Evolutionary conservation across 2,113 vertebrate genomes (phyloP).

Genomic region (Rhea americana): DNA sequence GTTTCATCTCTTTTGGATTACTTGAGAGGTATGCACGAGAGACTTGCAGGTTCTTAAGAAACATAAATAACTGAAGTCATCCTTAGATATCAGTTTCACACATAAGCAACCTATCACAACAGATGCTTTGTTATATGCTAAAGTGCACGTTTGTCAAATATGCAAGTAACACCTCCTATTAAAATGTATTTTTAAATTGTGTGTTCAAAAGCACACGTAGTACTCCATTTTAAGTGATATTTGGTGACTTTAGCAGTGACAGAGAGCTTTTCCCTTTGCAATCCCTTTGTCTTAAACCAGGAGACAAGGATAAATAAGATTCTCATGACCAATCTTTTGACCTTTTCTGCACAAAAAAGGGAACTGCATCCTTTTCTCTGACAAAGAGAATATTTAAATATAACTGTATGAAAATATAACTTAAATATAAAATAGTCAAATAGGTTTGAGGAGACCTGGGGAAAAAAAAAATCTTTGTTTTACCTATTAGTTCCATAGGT

Average conservation of each 20-base stretch:
- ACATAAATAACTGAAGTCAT: not conserved
- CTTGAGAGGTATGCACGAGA: constrained; percentile 25
- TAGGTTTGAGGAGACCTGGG: constrained; percentile 77
- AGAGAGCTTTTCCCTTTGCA: constrained; percentile 32
- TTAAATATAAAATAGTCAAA: constrained; percentile 85
- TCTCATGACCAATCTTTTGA: constrained; percentile 44
- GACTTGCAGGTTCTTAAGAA: constrained; percentile 1
- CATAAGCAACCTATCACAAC: not conserved
- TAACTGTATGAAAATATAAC: constrained; percentile 85
- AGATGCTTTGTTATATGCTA: constrained; percentile 33
- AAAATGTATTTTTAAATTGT: not conserved
- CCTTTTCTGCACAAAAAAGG: constrained; percentile 47
- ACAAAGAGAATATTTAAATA: constrained; percentile 82
- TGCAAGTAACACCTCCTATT: not conserved
- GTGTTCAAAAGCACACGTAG: not conserved
- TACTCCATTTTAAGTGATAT: constrained; percentile 7
- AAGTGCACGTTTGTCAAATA: constrained; percentile 30
- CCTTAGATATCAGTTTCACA: not conserved
- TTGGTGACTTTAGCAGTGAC: constrained; percentile 32
- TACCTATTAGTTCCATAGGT: constrained; percentile 75
- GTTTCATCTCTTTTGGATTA: not conserved
- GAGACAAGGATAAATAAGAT: constrained; percentile 21
- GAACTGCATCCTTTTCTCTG: constrained; percentile 44
- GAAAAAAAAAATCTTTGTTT: constrained; percentile 77
- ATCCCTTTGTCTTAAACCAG: constrained; percentile 14